Evolutionary conservation across 2,888 invertebrate species (phyloP).

Genomic region (Mythimna pallens): DNA sequence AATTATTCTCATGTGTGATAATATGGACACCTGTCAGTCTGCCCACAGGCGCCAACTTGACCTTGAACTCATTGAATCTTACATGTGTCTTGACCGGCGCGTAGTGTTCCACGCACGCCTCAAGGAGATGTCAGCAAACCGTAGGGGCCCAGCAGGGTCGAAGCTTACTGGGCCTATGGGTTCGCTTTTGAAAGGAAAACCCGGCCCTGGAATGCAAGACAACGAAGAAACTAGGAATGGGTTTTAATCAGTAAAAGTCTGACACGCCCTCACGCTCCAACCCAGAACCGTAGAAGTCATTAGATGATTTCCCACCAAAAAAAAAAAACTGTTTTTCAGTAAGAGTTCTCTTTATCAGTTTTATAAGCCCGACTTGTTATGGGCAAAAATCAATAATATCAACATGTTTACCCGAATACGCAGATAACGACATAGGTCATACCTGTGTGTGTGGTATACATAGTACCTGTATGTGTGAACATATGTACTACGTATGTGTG

Average conservation of each 20-base stretch:
- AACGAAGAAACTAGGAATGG: no score
- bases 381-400: slow-evolving; percentile 76
- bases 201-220: no score
- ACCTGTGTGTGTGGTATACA: slow-evolving; percentile 13
- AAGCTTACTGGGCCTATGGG: no score
- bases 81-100: slow-evolving; percentile 16
- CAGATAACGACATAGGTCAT: slow-evolving; percentile 66
- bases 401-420: slow-evolving; percentile 66
- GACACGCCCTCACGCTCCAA: no score
- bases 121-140: no score
- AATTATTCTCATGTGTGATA: slow-evolving; percentile 21
- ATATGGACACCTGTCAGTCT: slow-evolving; percentile 25
- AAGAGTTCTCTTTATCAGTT: slow-evolving; percentile 66
- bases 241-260: no score
- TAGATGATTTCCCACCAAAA: no score
- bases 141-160: no score
- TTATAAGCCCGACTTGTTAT: slow-evolving; percentile 57
- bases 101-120: no score
- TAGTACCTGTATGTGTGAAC: not conserved
- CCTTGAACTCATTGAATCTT: slow-evolving; percentile 22
- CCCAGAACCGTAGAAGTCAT: no score
- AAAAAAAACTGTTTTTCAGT: no score
- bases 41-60: slow-evolving; percentile 14
- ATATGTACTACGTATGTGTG: slow-evolving; percentile 4
- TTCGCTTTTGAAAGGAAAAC: no score